Evolutionary conservation across 2,113 vertebrate genomes (phyloP).

Genomic region (Tretioscincus oriximinensis): DNA sequence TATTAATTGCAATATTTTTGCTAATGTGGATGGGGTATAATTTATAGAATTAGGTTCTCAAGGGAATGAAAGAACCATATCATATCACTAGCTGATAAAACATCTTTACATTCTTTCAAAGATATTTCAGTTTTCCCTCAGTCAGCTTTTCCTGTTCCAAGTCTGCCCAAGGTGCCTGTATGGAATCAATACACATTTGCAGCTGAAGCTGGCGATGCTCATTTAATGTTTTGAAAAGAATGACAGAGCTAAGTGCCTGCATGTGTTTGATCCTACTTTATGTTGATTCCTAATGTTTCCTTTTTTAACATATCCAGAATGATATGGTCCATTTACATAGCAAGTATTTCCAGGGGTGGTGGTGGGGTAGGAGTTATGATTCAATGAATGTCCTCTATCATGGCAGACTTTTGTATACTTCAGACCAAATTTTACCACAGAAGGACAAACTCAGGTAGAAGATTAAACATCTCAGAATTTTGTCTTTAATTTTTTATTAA

Average conservation of each 20-base stretch:
- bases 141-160: background rate
- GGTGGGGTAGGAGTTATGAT: accelerated
- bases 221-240: background rate
- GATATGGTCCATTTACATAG: background rate
- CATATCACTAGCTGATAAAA: slow-evolving; percentile 1
- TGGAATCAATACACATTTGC: background rate
- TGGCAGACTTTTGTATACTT: background rate
- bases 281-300: accelerated
- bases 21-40: no score
- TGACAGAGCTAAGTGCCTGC: background rate
- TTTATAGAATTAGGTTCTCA: no score
- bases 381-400: background rate
- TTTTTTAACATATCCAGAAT: background rate
- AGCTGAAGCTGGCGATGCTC: background rate
- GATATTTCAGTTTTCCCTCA: background rate
- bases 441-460: background rate
- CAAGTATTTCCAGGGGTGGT: slow-evolving; percentile 2
- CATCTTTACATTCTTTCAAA: background rate
- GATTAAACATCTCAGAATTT: background rate
- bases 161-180: background rate
- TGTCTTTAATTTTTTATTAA: background rate
- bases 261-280: background rate
- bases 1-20: no score
- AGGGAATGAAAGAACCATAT: background rate
- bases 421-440: background rate